phyloP scores from a whole-genome alignment of 2,113 vertebrate species.

The Otocyon megalotis region DNA sequence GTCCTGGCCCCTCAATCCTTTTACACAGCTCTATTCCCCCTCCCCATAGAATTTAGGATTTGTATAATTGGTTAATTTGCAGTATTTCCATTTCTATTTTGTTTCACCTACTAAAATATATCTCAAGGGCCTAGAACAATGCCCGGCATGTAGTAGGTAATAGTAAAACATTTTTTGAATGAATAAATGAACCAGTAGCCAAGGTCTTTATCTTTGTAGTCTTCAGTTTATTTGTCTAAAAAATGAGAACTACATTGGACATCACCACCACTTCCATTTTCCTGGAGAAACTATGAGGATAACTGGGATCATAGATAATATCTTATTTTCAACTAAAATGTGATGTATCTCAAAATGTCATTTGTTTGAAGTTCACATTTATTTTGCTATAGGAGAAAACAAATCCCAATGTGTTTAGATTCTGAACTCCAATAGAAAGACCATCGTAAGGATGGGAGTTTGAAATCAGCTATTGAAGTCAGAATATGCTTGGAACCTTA shows the following conservation, averaged over 20 bases:
- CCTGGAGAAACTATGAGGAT: background rate
- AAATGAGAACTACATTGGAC: background rate
- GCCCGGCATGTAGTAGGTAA: background rate
- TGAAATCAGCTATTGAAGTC: background rate
- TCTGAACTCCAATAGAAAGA: background rate
- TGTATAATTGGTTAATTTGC: background rate
- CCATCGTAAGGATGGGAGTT: background rate
- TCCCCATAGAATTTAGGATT: background rate
- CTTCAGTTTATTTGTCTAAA: background rate
- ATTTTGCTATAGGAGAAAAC: background rate
- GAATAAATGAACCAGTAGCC: background rate
- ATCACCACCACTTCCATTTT: background rate
- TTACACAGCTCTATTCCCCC: background rate
- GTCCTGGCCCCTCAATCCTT: background rate
- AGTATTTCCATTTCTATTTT: background rate
- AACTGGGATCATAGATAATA: background rate
- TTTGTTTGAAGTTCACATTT: constrained; percentile 35
- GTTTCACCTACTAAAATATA: background rate
- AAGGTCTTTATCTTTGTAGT: background rate
- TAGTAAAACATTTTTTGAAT: background rate
- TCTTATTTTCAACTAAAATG: background rate
- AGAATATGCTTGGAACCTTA: background rate
- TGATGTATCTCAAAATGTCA: background rate
- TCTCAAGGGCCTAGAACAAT: background rate
- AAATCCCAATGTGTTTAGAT: constrained; percentile 23